Conservation (phyloP, 2,797 vertebrate genomes). For the Dallia pectoralis region DNA sequence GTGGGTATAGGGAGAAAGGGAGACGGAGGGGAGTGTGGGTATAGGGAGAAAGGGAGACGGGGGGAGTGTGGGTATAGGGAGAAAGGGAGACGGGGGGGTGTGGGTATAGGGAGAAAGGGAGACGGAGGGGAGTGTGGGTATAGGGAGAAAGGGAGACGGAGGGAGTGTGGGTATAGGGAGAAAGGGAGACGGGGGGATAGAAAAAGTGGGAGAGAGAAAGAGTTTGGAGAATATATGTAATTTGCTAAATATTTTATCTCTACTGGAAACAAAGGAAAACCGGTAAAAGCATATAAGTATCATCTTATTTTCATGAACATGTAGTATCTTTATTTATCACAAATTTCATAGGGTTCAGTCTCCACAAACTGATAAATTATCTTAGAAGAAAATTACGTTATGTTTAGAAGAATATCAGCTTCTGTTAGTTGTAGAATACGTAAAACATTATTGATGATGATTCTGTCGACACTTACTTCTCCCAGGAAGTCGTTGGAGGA, state of each 20-base stretch:
- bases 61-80: background rate
- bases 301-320: background rate
- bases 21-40: too few relatives aligned
- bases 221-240: too few relatives aligned
- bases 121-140: too few relatives aligned
- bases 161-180: background rate
- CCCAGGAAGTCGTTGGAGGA: conserved; percentile 98
- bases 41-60: background rate
- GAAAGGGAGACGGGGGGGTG: background rate
- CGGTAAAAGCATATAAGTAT: background rate
- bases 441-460: conserved; percentile 20
- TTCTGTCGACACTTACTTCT: conserved; percentile 82
- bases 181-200: background rate
- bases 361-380: background rate
- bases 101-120: background rate
- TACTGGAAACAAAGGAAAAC: too few relatives aligned
- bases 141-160: background rate
- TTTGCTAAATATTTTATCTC: too few relatives aligned
- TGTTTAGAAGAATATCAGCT: background rate
- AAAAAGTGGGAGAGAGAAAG: background rate
- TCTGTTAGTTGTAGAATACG: background rate
- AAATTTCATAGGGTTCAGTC: background rate
- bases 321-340: background rate
- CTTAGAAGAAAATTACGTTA: background rate
- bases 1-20: background rate